Conservation (phyloP, 2,888 invertebrate species). For the Anticlea derivata region DNA sequence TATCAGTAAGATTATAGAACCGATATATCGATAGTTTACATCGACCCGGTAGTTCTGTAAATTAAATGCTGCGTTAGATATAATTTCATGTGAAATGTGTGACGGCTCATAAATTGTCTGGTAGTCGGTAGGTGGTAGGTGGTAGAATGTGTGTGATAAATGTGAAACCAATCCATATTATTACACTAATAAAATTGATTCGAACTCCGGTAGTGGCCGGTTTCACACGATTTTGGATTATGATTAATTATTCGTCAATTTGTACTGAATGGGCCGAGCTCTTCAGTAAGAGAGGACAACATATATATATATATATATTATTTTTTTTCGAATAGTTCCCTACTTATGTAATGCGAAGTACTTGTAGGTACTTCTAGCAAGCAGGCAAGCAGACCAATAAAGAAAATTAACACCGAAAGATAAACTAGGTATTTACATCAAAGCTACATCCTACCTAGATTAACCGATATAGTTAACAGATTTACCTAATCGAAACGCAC, state of each 20-base stretch:
- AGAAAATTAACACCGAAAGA: too few relatives aligned
- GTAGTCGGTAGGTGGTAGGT: constrained; percentile 30
- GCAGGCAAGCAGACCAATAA: too few relatives aligned
- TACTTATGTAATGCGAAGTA: too few relatives aligned
- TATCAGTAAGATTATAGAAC: constrained; percentile 13
- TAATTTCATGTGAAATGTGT: constrained; percentile 67
- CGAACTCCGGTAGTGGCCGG: neutral
- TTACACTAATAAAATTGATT: constrained; percentile 16
- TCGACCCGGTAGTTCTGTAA: constrained; percentile 50
- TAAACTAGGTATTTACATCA: neutral
- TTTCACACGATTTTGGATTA: constrained; percentile 1
- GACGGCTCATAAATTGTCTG: constrained; percentile 59
- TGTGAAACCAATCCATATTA: constrained; percentile 35
- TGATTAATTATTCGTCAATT: too few relatives aligned
- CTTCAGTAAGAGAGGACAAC: too few relatives aligned
- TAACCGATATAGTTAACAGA: constrained; percentile 22
- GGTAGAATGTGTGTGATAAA: constrained; percentile 41
- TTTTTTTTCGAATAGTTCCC: too few relatives aligned
- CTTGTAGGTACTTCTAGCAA: too few relatives aligned
- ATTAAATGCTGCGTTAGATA: constrained; percentile 56
- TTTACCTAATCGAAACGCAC: constrained; percentile 34
- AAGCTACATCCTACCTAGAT: constrained; percentile 9
- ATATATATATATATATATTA: too few relatives aligned
- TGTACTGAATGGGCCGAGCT: too few relatives aligned
- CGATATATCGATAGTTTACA: constrained; percentile 51